Evolutionary conservation across 2,113 vertebrate species (phyloP).

Genomic region (Neopipo cinnamomea): DNA sequence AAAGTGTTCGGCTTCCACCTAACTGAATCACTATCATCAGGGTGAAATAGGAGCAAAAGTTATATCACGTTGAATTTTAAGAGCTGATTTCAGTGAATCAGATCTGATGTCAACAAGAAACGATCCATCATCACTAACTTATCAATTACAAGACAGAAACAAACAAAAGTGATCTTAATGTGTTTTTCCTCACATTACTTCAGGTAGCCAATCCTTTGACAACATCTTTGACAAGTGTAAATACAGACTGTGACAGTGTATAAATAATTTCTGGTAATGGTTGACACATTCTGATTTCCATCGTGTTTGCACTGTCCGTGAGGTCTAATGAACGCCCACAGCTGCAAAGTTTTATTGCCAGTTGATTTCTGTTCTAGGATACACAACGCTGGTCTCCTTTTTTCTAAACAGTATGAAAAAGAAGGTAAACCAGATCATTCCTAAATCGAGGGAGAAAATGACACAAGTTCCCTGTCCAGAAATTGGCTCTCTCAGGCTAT

Average conservation of each 20-base stretch:
- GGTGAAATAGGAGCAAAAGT: background rate
- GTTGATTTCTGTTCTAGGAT: background rate
- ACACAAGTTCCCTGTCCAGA: background rate
- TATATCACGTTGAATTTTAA: background rate
- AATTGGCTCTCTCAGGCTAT: background rate
- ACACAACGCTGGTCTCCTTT: background rate
- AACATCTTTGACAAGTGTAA: background rate
- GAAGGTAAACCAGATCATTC: background rate
- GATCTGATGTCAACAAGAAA: background rate
- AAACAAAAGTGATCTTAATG: background rate
- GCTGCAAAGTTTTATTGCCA: background rate
- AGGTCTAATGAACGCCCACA: background rate
- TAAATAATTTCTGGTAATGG: background rate
- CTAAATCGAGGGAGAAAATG: background rate
- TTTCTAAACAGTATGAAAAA: background rate
- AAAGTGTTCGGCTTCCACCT: background rate
- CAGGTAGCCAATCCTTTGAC: background rate
- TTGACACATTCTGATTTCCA: background rate
- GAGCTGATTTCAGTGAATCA: background rate
- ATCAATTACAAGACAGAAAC: background rate
- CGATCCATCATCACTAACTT: background rate
- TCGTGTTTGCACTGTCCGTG: background rate
- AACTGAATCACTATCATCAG: background rate
- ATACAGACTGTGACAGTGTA: background rate
- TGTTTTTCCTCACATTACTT: background rate